Evolutionary conservation across 2,113 vertebrate genomes (phyloP), one percentile per base, ranked within the genome.

Genomic region (Panthera tigris): DNA sequence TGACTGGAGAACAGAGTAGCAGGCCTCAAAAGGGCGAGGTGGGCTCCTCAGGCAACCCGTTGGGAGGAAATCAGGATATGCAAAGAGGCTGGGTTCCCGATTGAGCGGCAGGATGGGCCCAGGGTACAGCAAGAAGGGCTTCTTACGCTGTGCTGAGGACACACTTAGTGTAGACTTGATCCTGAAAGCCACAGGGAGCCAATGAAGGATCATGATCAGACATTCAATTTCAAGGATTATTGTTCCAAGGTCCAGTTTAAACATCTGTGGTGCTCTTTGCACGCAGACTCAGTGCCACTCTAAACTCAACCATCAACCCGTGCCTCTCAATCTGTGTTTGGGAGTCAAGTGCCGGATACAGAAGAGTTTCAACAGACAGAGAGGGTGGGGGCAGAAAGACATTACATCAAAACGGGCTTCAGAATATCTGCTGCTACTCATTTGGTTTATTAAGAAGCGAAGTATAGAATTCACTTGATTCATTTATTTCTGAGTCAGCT

Each of bases 401-500:
- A 80, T 71, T 36, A 71, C 8, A 91, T n/a, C 55, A 52, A 83
- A 93, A 94, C 7, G 31, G 45, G 73, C 68, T 66, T 81, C 16
- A 68, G 48, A 73, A 25, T 73, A 80, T 80, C 84, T 89, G 57
- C 16, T 86, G 33, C 79, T 89, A 71, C 48, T 76, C 45, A 65
- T 36, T 86, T 52, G 41, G 45, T 78, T 74, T 83, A 63, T 88
- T 95, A 61, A 57, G 52, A 87, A 10, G 48, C 45, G 36, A 87
- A 94, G 13, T 25, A 41, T 16, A 73, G 27, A 96, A 94, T 33
- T 95, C 80, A 81, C 31, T 23, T 66, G 88, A 95, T 93, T 95
- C 92, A 71, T 91, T 96, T 91, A 96, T 81, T 92, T 96, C 90
- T 89, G 84, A 95, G 92, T 97, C 85, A 82, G 88, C 61, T 16